Evolutionary conservation across 2,888 invertebrate genomes (phyloP).

Genomic region (Lacanobia oleracea): DNA sequence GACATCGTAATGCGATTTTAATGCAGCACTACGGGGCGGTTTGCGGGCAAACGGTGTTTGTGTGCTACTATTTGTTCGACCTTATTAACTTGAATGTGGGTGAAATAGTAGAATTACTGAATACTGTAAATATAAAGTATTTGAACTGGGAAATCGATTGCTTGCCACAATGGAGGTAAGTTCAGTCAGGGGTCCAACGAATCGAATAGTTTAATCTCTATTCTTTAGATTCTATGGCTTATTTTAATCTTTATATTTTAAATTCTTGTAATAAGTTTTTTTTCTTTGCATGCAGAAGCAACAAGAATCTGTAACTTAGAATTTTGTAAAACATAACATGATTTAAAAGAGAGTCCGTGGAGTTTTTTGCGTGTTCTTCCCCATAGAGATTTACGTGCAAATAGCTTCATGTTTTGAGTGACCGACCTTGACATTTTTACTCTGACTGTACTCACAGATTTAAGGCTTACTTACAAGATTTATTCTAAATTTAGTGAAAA

Average conservation of each 20-base stretch:
- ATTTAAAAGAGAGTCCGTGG: too few species aligned
- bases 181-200: not conserved
- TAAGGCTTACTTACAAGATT: too few species aligned
- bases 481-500: not conserved
- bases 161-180: not conserved
- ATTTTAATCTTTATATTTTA: too few species aligned
- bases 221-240: not conserved
- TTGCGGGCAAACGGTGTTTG: slow-evolving; percentile 66
- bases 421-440: too few species aligned
- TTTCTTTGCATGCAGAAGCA: too few species aligned
- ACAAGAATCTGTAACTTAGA: too few species aligned
- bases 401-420: too few species aligned
- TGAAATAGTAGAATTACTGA: slow-evolving; percentile 41
- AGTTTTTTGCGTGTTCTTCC: too few species aligned
- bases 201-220: not conserved
- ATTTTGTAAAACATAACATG: too few species aligned
- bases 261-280: too few species aligned
- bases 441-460: too few species aligned
- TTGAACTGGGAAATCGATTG: slow-evolving; percentile 3
- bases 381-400: too few species aligned
- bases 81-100: slow-evolving; percentile 53
- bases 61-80: slow-evolving; percentile 57
- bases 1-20: slow-evolving; percentile 78
- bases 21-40: slow-evolving; percentile 73
- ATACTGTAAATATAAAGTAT: slow-evolving; percentile 34